Evolutionary conservation across 23 tunicate species (phyloP).

Genomic region (Styela plicata): DNA sequence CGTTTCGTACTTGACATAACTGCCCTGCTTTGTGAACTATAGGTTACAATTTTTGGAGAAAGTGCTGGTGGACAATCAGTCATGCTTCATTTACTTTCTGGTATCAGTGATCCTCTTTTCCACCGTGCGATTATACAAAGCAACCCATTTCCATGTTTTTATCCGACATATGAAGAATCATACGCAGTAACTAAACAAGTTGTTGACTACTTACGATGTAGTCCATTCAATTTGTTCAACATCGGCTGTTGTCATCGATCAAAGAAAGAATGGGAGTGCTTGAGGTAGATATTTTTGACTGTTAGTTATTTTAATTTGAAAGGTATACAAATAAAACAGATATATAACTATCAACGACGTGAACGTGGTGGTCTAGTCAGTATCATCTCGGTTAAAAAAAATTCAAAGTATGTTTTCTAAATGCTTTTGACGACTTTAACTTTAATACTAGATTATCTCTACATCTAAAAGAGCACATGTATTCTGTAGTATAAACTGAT

Average conservation of each 20-base stretch:
- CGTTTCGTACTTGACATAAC: neutral
- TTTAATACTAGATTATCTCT: no score
- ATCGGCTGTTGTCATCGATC: neutral
- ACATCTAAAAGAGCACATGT: no score
- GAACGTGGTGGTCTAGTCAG: no score
- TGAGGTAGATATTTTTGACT: neutral
- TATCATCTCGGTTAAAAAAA: no score
- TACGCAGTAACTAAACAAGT: neutral
- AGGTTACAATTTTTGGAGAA: slow-evolving; percentile 77
- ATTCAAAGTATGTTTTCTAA: no score
- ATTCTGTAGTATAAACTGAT: no score
- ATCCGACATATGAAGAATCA: neutral
- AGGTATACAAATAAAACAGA: no score
- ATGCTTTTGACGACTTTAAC: no score
- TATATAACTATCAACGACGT: no score
- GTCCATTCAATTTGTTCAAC: neutral
- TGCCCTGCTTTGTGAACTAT: neutral
- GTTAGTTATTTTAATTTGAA: no score
- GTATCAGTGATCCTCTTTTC: slow-evolving; percentile 60
- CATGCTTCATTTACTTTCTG: slow-evolving; percentile 58
- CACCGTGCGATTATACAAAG: slow-evolving; percentile 59
- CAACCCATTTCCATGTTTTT: neutral
- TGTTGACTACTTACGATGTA: neutral
- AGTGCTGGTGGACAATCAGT: slow-evolving; percentile 79
- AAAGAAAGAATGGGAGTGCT: neutral